Evolutionary conservation across 2,888 invertebrate species (phyloP).

Genomic region (Ypsolopha sequella): DNA sequence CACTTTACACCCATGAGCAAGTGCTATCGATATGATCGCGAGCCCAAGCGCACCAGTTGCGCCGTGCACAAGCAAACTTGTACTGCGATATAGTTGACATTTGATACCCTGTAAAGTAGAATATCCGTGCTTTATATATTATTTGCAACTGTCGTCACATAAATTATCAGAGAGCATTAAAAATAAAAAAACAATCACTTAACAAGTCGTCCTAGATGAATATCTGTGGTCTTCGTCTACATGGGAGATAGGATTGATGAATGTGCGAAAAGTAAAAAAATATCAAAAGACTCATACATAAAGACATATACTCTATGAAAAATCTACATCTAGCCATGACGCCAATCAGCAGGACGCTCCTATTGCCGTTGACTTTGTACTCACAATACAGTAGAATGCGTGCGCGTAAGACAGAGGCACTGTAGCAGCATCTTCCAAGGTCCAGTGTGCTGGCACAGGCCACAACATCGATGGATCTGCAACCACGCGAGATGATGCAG

Average conservation of each 20-base stretch:
- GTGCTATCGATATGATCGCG: constrained; percentile 1
- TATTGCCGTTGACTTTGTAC: constrained; percentile 1
- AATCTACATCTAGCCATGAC: no score
- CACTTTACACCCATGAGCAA: constrained; percentile 2
- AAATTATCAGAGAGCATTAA: no score
- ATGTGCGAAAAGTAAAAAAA: no score
- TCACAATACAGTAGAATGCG: constrained; percentile 44
- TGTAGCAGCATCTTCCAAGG: constrained; percentile 78
- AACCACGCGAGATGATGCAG: constrained; percentile 67
- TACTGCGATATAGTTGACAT: not conserved
- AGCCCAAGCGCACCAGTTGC: constrained; percentile 4
- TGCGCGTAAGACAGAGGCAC: constrained; percentile 80
- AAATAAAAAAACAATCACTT: no score
- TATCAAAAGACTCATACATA: no score
- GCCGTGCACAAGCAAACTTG: constrained; percentile 1
- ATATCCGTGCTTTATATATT: no score
- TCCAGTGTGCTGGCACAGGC: constrained; percentile 78
- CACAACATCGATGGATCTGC: constrained; percentile 66
- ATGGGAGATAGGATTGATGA: no score
- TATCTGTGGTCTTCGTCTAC: no score
- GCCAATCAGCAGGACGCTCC: no score
- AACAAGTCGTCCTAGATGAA: no score
- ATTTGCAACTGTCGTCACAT: no score
- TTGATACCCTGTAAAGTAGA: not conserved
- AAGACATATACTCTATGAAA: no score